Evolutionary conservation across 2,797 vertebrate species (phyloP), one percentile per base, ranked within the genome.

Genomic region (Cryptoblepharus egeriae): DNA sequence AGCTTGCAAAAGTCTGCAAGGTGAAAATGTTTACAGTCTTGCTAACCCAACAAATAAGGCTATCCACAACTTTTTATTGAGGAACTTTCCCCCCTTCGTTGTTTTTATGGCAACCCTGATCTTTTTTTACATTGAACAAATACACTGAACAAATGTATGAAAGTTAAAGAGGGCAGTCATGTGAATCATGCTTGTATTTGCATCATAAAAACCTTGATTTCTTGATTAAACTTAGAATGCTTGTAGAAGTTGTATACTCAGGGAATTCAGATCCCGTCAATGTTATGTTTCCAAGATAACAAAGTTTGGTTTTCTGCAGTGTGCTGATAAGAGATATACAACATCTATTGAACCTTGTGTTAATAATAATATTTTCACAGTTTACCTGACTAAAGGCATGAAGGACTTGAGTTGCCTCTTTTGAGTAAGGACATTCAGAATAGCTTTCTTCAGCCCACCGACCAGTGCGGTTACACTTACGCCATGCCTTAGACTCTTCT

Each of bases 391-490:
- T 97, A 88, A 98, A 97, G 81, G 97, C 95, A 77, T 98, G 96
- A 87, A 98, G 97, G 74, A 96, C 92, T 28, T 96, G 97, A 37
- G 97, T 98, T 81, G 98, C 91, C 87, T 97, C 96, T 64, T 96
- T 97, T 81, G 96, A 95, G 55, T 97, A 98, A 1, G 96, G 96
- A 85, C 98, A 98, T 89, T 97, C 96, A 67, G 96, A 97, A 93
- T 98, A 98, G 92, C 97, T 97, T 52, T 97, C 97, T 74, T 97
- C 97, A 15, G 95, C 96, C 98, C 98, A 98, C 0, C 89, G 95
- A 5, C 98, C 98, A 0, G 92, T 85, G 5, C 95, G 93, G 89
- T 97, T 95, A 73, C 98, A 98, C 75, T 95, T 96, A 7, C 97
- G 96, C 97, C 97, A 97, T 0, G 97, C 97, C 92, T 97, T 97